Base-by-base conservation (phyloP, 2,888 invertebrate genomes). In the Eupsilia transversa region DNA sequence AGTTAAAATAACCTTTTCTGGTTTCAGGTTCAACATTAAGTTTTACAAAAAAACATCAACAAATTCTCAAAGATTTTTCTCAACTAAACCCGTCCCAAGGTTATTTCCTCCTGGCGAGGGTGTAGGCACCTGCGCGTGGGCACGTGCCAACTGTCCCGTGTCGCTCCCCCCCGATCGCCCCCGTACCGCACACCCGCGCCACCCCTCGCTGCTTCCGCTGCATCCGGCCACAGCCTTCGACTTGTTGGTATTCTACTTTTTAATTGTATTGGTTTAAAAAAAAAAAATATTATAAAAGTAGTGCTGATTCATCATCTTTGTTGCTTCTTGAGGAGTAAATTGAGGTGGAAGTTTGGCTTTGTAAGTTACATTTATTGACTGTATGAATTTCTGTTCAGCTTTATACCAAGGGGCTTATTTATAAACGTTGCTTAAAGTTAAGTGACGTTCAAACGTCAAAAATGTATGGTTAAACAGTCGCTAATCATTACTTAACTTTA, bases 111-210 rank as follows among this genome's bases (percentile, higher is more conserved):
- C 92, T 90, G 91, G 10, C 76, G 79, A 84, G 88, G 86, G 87
- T 86, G 85, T 84, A 88, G 90, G 91, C 95, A 95, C 95, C 96
- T 95, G 96, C 94, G 94, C 93, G 79, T 79, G 92, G 93, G 95
- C 95, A 94, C 96, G 96, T 92, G 95, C 95, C 94, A 94, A 94
- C 94, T 94, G 94, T 92, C 92, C 93, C 91, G 89, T 89, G 83
- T 90, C 90, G 80, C 88, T 87, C 88, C 77, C 85, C 85, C 85
- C 75, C 77, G 77, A 14, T 9, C 27, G 72, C 80, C 77, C n/a
- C 79, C 49, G 72, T 83, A 46, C 79, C 79, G 72, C 77, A 54
- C 82, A 78, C 76, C 85, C 86, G 82, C 79, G 75, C 82, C 74
- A 85, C 76, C 88, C 87, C 83, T 76, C 82, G 80, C 87, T 87